Evolutionary conservation across 2,113 vertebrate species (phyloP).

Genomic region (Piprites chloris): DNA sequence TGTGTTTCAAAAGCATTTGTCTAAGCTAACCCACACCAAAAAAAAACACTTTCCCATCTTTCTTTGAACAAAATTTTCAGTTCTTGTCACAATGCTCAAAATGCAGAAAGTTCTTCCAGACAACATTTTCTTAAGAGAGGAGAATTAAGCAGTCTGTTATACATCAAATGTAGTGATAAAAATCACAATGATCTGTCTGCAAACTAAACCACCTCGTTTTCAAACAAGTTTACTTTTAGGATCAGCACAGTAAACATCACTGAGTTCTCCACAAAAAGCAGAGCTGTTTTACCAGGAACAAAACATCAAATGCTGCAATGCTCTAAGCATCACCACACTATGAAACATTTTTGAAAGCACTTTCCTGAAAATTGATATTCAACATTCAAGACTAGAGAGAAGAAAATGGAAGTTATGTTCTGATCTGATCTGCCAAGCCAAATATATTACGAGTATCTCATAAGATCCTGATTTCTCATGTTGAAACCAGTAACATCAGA

Average conservation of each 20-base stretch:
- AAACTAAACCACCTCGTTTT: constrained; percentile 14
- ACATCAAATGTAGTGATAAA: background rate
- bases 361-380: background rate
- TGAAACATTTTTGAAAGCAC: background rate
- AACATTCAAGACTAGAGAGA: background rate
- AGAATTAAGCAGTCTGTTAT: background rate
- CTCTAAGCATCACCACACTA: background rate
- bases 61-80: background rate
- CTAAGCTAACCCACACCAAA: background rate
- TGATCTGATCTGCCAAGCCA: background rate
- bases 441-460: background rate
- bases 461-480: background rate
- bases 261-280: background rate
- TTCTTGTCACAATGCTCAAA: background rate
- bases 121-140: background rate
- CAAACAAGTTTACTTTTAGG: background rate
- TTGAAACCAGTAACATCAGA: background rate
- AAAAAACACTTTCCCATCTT: background rate
- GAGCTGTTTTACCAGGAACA: background rate
- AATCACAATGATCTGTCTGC: background rate
- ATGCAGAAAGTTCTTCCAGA: background rate
- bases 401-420: background rate
- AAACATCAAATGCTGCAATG: background rate
- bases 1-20: background rate
- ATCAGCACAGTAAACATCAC: background rate